Percentiles rank a stretch among this genome's conserved stretches.
Evolutionary conservation across 2,797 vertebrate genomes (phyloP).

Genomic region (Ambastaia sidthimunki): DNA sequence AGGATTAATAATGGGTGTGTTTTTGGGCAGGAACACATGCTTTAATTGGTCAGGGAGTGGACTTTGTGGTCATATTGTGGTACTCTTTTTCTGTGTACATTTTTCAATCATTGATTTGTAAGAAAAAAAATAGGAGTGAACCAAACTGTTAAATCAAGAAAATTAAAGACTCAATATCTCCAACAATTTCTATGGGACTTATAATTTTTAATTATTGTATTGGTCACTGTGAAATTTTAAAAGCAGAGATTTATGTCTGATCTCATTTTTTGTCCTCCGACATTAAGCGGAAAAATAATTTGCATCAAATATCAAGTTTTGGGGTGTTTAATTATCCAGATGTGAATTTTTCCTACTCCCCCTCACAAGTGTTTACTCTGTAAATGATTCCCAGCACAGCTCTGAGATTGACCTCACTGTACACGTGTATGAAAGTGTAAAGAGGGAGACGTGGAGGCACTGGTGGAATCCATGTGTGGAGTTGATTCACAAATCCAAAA

Average conservation of each 20-base stretch:
- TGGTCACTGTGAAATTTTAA: too few species aligned
- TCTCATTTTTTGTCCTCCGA: neutral
- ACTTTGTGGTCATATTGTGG: neutral
- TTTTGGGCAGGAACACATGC: neutral
- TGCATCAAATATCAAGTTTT: too few species aligned
- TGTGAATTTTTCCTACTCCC: neutral
- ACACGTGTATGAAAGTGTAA: constrained; percentile 24
- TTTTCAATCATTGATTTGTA: neutral
- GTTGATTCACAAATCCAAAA: too few species aligned
- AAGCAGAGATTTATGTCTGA: too few species aligned
- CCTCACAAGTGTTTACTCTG: constrained; percentile 25
- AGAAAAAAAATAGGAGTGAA: neutral
- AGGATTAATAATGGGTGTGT: constrained; percentile 24
- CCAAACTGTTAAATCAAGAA: neutral
- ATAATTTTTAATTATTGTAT: too few species aligned
- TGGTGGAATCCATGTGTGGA: too few species aligned
- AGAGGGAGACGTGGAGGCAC: too few species aligned
- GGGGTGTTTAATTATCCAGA: neutral
- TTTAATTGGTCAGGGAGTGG: neutral
- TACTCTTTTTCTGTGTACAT: neutral
- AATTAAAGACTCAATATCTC: too few species aligned
- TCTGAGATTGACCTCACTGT: constrained; percentile 6
- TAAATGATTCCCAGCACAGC: neutral
- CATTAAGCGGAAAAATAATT: neutral
- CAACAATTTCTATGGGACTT: too few species aligned